Evolutionary conservation across 2,888 invertebrate genomes (phyloP).

Genomic region (Drosophila nigricruria): DNA sequence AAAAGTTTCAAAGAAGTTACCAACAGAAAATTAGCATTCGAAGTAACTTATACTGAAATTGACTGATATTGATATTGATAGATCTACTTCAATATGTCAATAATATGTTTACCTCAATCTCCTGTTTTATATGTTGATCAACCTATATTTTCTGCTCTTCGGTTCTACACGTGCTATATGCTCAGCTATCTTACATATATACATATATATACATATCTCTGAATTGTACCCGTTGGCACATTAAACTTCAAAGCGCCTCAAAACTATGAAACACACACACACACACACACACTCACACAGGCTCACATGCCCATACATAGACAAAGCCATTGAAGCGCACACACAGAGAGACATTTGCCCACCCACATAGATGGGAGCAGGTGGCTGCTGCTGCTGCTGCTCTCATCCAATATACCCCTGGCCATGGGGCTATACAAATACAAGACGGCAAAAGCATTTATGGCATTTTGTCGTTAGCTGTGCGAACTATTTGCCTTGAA

Average conservation of each 20-base stretch:
- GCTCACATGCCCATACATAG: conserved; percentile 4
- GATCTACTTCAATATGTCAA: neutral
- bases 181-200: conserved; percentile 4
- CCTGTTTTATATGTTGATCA: no score
- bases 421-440: conserved; percentile 47
- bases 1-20: no score
- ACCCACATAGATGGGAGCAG: conserved; percentile 13
- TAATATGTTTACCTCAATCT: neutral
- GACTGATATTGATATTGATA: no score
- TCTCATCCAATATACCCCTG: neutral
- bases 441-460: conserved; percentile 63
- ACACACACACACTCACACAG: conserved; percentile 19
- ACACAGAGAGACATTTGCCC: neutral
- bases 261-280: neutral
- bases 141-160: neutral
- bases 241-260: conserved; percentile 28
- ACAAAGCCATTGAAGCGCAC: conserved; percentile 39
- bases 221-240: conserved; percentile 1
- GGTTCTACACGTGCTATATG: neutral
- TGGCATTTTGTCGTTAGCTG: conserved; percentile 69
- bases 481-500: conserved; percentile 66
- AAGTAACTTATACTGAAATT: no score
- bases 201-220: neutral
- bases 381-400: conserved; percentile 16
- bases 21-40: no score